Evolutionary conservation across 1,140 invertebrate species (phyloP).

Genomic region (Cyclargus thomasi): DNA sequence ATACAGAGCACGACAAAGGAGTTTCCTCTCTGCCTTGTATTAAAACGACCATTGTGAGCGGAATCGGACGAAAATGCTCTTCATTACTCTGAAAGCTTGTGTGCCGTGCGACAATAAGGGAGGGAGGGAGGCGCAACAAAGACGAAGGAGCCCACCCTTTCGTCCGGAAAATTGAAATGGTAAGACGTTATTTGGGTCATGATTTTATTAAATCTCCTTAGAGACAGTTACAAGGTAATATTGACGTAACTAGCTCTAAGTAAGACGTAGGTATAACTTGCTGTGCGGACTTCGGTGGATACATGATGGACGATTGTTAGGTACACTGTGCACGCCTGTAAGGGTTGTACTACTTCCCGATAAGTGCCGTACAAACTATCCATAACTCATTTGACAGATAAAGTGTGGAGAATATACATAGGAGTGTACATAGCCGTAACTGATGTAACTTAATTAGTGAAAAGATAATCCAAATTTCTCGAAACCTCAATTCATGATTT

Average conservation of each 20-base stretch:
- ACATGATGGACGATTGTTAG: too few relatives aligned
- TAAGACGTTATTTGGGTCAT: slow-evolving; percentile 71
- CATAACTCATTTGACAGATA: too few relatives aligned
- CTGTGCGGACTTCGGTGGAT: too few relatives aligned
- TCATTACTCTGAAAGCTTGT: slow-evolving; percentile 73
- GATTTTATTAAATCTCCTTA: slow-evolving; percentile 69
- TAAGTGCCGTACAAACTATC: too few relatives aligned
- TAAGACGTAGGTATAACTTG: background rate
- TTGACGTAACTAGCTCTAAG: background rate
- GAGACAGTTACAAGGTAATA: slow-evolving; percentile 21
- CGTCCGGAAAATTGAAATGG: slow-evolving; percentile 72
- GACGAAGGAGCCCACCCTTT: slow-evolving; percentile 64
- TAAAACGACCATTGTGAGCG: slow-evolving; percentile 63
- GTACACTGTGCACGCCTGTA: too few relatives aligned
- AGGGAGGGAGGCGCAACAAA: slow-evolving; percentile 46
- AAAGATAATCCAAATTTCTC: too few relatives aligned
- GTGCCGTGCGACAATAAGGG: slow-evolving; percentile 60
- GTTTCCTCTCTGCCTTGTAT: slow-evolving; percentile 69
- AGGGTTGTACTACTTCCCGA: too few relatives aligned
- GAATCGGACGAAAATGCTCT: slow-evolving; percentile 74
- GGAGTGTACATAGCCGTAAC: too few relatives aligned
- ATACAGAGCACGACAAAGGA: slow-evolving; percentile 59
- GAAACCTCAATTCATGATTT: too few relatives aligned
- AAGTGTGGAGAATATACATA: too few relatives aligned
- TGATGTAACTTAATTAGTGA: too few relatives aligned